Conservation (phyloP, 2,113 vertebrate genomes). For the Paratilapia polleni region DNA sequence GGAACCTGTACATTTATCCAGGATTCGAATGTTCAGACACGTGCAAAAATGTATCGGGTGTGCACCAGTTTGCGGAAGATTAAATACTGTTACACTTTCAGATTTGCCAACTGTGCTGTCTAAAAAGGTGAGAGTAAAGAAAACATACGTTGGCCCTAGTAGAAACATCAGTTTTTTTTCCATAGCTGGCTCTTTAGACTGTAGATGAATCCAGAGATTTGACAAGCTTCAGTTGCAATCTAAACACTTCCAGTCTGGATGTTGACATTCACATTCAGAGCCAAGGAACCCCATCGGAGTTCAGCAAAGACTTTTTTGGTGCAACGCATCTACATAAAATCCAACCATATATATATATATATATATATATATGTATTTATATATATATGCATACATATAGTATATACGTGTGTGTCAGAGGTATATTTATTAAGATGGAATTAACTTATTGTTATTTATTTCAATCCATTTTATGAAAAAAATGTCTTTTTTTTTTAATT, state of each 20-base stretch:
- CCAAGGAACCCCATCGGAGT: conserved; percentile 61
- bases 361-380: conserved; percentile 78
- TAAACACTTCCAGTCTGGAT: conserved; percentile 61
- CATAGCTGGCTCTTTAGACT: conserved; percentile 37
- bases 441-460: conserved; percentile 99
- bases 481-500: conserved; percentile 89
- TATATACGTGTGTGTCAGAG: conserved; percentile 80
- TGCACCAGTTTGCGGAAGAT: conserved; percentile 15
- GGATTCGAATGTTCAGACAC: conserved; percentile 12
- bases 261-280: conserved; percentile 82
- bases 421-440: conserved; percentile 99
- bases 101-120: conserved; percentile 20
- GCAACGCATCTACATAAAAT: conserved; percentile 84
- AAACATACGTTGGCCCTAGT: conserved; percentile 10
- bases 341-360: conserved; percentile 81
- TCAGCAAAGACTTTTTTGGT: conserved; percentile 64
- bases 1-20: conserved; percentile 3
- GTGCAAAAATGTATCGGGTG: conserved; percentile 13
- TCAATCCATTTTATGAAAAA: conserved; percentile 86
- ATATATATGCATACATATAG: conserved; percentile 77
- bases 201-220: conserved; percentile 31
- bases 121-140: conserved; percentile 28
- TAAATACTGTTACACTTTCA: conserved; percentile 49
- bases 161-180: conserved; percentile 51
- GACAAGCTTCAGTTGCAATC: conserved; percentile 58